Conservation (phyloP, 2,113 vertebrate species). For the Butastur rufipennis region DNA sequence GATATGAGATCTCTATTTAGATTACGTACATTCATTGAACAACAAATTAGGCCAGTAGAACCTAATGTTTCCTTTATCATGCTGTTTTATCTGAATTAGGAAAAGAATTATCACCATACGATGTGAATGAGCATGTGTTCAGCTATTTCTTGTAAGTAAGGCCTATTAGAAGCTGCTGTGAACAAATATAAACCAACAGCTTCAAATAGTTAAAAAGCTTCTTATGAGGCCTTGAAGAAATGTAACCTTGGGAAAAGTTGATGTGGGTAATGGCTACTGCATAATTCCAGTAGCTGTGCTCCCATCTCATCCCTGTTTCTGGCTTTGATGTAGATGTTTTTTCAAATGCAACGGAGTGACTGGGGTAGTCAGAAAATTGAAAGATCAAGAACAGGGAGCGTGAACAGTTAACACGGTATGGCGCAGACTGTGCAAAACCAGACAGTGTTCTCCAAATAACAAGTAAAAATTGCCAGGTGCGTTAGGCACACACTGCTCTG, state of each 20-base stretch:
- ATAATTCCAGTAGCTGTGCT: neutral
- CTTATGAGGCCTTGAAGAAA: neutral
- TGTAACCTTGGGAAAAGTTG: neutral
- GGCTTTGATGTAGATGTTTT: neutral
- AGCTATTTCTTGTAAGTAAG: neutral
- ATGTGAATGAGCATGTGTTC: neutral
- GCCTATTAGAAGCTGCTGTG: neutral
- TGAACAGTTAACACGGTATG: neutral
- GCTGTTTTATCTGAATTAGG: conserved; percentile 10
- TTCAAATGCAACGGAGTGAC: neutral
- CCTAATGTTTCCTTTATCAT: neutral
- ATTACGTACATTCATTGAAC: neutral
- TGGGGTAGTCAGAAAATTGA: neutral
- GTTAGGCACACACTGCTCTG: neutral
- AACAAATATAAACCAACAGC: neutral
- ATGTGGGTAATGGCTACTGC: neutral
- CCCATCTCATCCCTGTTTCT: neutral
- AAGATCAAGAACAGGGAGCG: neutral
- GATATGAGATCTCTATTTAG: conserved; percentile 21
- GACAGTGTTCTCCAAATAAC: neutral
- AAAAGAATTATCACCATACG: neutral
- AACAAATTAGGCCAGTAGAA: neutral
- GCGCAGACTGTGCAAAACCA: neutral
- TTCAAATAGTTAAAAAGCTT: neutral
- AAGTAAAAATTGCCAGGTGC: neutral